Evolutionary conservation across 2,113 vertebrate genomes (phyloP), one percentile per base, ranked within the genome.

Genomic region (Nesogale talazaci): DNA sequence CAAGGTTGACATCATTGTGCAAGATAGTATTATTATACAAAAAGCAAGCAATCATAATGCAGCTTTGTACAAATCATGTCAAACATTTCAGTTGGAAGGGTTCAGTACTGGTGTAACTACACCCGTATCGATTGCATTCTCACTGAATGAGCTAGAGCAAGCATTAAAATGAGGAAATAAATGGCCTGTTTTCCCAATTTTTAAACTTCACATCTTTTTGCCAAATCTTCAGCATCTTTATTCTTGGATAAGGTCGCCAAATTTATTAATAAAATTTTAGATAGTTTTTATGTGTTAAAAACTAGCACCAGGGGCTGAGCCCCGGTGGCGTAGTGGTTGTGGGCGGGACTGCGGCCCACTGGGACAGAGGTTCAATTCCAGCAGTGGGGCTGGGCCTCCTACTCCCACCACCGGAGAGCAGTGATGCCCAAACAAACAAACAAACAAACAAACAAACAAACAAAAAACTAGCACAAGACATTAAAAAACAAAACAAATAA

Each of bases 191-290:
- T 86, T 31, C 15, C 40, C 36, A 80, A 65, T 40, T 86, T 94
- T 81, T 57, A 84, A 34, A 86, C 23, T 91, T 77, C 77, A 59
- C 17, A 42, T 59, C 52, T 70, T 59, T 79, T 9, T 42, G 63
- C 77, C 76, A 88, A 82, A 57, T 78, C 34, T 40, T 40, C 65
- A 40, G 25, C 20, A n/a, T 88, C 46, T 56, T 89, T 72, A 70
- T 42, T 29, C 59, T 80, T 86, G 19, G 46, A 89, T 88, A 65
- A 29, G 75, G 95, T 83, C 86, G 80, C 14, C 59, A 46, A 56
- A 91, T 56, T 90, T 76, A n/a, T 25, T 46, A 88, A 92, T 25
- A 65, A 77, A 61, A 65, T 63, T 70, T 72, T 82, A 52, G 27
- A 16, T 88, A 19, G 4, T 70, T 69, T 59, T 93, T 38, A 20